phyloP scores from a whole-genome alignment of 2,888 invertebrate genomes.

The Caenorhabditis virilis region DNA sequence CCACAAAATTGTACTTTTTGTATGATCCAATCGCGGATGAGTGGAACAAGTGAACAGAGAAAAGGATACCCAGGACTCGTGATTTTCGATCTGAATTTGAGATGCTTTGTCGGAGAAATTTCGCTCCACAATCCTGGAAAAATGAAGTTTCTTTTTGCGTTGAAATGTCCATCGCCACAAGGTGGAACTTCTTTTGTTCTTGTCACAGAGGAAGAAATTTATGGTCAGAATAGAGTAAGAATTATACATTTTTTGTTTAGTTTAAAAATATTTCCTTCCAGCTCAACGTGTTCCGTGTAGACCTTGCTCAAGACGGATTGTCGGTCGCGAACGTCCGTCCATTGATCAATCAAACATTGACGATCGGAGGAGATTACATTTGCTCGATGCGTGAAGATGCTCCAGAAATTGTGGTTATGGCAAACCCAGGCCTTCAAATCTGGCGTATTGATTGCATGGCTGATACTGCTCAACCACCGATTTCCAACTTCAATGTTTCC shows the following conservation, averaged over 20 bases:
- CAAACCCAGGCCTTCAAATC: constrained; percentile 61
- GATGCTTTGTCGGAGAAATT: constrained; percentile 61
- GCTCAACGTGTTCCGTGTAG: no score
- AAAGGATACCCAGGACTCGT: constrained; percentile 62
- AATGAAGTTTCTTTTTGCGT: constrained; percentile 62
- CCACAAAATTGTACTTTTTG: constrained; percentile 62
- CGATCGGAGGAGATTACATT: constrained; percentile 60
- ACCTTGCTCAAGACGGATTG: constrained; percentile 60
- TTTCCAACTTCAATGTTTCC: constrained; percentile 53
- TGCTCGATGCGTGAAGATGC: constrained; percentile 63
- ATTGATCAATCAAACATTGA: constrained; percentile 52
- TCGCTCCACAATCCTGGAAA: constrained; percentile 57
- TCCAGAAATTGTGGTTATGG: constrained; percentile 64
- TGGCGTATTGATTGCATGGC: constrained; percentile 53
- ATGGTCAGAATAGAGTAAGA: constrained; percentile 52
- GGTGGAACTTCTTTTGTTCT: constrained; percentile 61
- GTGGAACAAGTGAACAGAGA: constrained; percentile 55
- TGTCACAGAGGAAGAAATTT: constrained; percentile 44
- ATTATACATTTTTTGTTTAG: no score
- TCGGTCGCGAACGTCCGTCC: constrained; percentile 54
- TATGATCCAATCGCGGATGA: constrained; percentile 67
- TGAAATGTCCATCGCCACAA: constrained; percentile 55
- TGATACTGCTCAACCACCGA: constrained; percentile 49
- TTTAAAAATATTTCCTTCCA: no score
- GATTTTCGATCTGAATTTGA: constrained; percentile 62